These are phyloP conservation scores for Flabesymbios commensalis DNA, from an alignment of 2,888 invertebrate species.

Conservation along the genomic window DNA sequence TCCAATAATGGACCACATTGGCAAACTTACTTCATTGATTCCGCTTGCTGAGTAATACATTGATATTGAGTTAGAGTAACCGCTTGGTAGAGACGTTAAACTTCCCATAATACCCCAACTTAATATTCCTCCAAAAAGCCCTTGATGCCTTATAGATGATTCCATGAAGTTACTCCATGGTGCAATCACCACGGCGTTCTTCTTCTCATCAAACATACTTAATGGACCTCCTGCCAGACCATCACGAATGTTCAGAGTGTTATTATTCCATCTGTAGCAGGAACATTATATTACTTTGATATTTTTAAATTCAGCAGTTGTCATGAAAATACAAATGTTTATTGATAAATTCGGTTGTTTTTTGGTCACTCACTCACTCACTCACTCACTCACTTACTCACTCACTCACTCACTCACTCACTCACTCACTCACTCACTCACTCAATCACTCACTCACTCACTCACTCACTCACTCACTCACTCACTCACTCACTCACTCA, in stretches of 20 bases:
- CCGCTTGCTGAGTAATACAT: neutral
- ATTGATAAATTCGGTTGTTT: too few relatives aligned
- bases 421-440: neutral
- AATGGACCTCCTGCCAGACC: slow-evolving; percentile 1
- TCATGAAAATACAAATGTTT: too few relatives aligned
- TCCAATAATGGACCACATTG: slow-evolving; percentile 9
- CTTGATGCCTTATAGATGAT: slow-evolving; percentile 33
- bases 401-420: too few relatives aligned
- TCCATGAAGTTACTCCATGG: slow-evolving; percentile 32
- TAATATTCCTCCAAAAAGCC: slow-evolving; percentile 18
- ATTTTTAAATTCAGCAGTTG: too few relatives aligned
- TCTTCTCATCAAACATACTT: neutral
- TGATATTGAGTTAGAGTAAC: neutral
- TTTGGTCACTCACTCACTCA: neutral
- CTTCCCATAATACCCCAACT: slow-evolving; percentile 41
- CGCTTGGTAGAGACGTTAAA: slow-evolving; percentile 30
- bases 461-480: neutral
- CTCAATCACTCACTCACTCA: too few relatives aligned
- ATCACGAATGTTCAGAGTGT: neutral
- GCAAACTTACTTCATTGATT: neutral
- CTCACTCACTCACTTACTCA: too few relatives aligned
- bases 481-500: slow-evolving; percentile 1
- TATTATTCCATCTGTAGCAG: neutral
- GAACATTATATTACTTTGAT: too few relatives aligned
- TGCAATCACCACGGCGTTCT: neutral